Conservation (phyloP, 2,888 invertebrate genomes). For the Holacanthella duospinosa region DNA sequence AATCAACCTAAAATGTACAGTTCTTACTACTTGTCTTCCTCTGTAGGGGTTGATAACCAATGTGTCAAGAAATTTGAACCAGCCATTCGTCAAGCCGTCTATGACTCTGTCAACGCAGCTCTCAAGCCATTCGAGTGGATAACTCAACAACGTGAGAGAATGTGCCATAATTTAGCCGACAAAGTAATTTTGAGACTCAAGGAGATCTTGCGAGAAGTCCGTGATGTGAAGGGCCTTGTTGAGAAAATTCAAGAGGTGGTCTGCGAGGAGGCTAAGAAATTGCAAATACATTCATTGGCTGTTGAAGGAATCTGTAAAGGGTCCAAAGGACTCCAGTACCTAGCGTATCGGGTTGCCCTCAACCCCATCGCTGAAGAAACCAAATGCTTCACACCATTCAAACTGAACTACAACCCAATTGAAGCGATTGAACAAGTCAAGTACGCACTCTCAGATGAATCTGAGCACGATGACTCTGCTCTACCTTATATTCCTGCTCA, state of each 20-base stretch:
- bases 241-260: background rate
- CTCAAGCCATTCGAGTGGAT: background rate
- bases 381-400: background rate
- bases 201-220: background rate
- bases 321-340: background rate
- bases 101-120: background rate
- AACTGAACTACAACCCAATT: background rate
- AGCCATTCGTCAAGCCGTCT: background rate
- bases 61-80: background rate
- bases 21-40: background rate
- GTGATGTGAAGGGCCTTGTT: background rate
- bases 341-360: background rate
- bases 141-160: background rate
- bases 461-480: background rate
- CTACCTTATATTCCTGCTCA: background rate
- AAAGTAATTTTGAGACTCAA: background rate
- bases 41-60: background rate
- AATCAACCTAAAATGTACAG: background rate
- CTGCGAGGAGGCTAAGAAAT: background rate
- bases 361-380: background rate
- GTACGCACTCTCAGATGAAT: background rate
- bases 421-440: background rate
- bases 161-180: background rate
- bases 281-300: background rate
- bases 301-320: background rate